Base-by-base conservation (phyloP, 92 coral and sea anemone species). In the Paramuricea clavata region DNA sequence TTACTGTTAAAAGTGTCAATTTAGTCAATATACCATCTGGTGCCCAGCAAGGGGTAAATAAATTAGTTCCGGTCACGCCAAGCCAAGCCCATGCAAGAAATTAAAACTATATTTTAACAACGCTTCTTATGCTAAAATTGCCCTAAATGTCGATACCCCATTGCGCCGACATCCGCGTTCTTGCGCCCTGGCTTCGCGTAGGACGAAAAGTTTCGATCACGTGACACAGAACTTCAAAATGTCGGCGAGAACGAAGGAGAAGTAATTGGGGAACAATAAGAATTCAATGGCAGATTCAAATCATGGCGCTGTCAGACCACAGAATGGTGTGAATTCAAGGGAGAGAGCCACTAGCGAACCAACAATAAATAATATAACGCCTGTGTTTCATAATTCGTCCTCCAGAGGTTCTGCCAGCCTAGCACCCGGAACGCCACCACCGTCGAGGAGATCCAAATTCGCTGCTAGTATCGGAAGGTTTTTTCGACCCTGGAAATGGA, bases 401-500 rank as follows among this genome's bases (percentile, higher is more conserved):
- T 11, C 47, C 4, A 54, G 69, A 52, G 69, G 21, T 3, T 57
- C 71, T 3, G 57, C 41, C 41, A 79, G 84, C n/a, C 23, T 79
- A 31, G 73, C 84, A 32, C 28, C 84, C 0, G 73, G 61, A 57
- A 93, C 99, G 31, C 99, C 99, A 69, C 99, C 98, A 31, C 98
- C 98, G 0, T 88, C 85, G 35, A 81, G 99, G 41, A 93, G 93
- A 70, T 93, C 90, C 81, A 97, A 97, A 87, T 89, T 97, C 73
- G 98, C 99, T 21, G 78, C 93, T 0, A 97, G 98, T 64, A 89
- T 97, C 27, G 90, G 99, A 30, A 90, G 92, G 42, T 69, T 97
- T 47, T 87, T 97, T 88, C 97, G 99, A 23, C 99, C 99, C 10
- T 97, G 99, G 99, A 97, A 92, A 76, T 97, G 99, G 99, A 90